Base-by-base conservation (phyloP, 2,888 invertebrate species). In the Andrena praecox region DNA sequence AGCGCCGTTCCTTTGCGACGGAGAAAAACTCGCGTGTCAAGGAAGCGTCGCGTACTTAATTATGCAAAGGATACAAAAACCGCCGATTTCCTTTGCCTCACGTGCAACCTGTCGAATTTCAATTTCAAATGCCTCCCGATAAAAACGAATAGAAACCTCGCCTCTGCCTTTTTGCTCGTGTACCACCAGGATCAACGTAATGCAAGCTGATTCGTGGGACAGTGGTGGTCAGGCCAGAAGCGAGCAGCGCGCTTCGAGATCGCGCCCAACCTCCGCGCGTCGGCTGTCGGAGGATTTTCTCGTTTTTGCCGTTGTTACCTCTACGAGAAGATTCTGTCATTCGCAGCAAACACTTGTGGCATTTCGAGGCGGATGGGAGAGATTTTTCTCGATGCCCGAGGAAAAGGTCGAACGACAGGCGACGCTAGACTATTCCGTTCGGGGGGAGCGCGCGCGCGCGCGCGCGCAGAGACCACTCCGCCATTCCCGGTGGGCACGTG, bases 291-390 rank as follows among this genome's bases (percentile, higher is more conserved):
- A 72, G 48, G 52, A 52, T 66, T 70, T 74, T 74, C 79, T 78
- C 52, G 50, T 29, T 29, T 60, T 59, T 69, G 56, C 29, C 24
- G 16, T 35, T 12, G 64, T 66, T 33, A 70, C 52, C 67, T 29
- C 77, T 67, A 80, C 82, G 85, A 88, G 85, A 88, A 85, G 89
- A 88, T 85, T 88, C 88, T 88, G 89, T 88, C 87, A 88, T 87
- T 88, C 83, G 80, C 83, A 86, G 78, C 76, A 88, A 88, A 88
- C 77, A 80, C 75, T 87, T 85, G 86, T 87, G 88, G 82, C 88
- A 89, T 89, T 89, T 89, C 82, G 85, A 87, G 75, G 70, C 84
- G 73, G 82, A 75, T 70, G 75, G 71, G 74, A 84, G 78, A 63
- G 78, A 88, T 88, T 83, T 88, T 86, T 87, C 74, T 62, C 54